Evolutionary conservation across 2,888 invertebrate species (phyloP).

Genomic region (Stenodema calcarata): DNA sequence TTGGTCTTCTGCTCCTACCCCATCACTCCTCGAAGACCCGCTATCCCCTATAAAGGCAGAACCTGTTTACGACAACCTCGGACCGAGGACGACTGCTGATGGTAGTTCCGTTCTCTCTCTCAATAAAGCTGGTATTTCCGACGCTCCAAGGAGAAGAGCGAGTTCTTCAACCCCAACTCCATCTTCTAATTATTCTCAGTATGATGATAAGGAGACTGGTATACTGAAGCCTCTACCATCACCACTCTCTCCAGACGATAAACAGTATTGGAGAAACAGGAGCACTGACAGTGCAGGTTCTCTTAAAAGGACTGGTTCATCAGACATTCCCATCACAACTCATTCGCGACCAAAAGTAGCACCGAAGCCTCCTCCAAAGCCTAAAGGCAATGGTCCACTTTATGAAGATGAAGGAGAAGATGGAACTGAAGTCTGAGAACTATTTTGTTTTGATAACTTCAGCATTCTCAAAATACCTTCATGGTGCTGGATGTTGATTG

Average conservation of each 20-base stretch:
- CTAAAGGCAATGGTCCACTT: slow-evolving; percentile 43
- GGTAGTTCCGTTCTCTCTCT: slow-evolving; percentile 82
- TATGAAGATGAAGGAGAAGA: slow-evolving; percentile 49
- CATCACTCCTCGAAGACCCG: slow-evolving; percentile 59
- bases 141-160: slow-evolving; percentile 48
- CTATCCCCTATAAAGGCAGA: slow-evolving; percentile 64
- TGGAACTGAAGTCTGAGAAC: slow-evolving; percentile 47
- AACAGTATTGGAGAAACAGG: slow-evolving; percentile 14
- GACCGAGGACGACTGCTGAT: slow-evolving; percentile 82
- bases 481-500: slow-evolving; percentile 5
- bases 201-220: slow-evolving; percentile 30
- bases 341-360: slow-evolving; percentile 69
- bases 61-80: slow-evolving; percentile 86
- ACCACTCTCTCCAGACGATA: slow-evolving; percentile 58
- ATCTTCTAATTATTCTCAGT: slow-evolving; percentile 47
- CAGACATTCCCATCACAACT: slow-evolving; percentile 50
- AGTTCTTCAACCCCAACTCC: slow-evolving; percentile 45
- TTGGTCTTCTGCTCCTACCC: slow-evolving; percentile 74
- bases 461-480: background rate
- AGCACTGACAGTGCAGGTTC: slow-evolving; percentile 24
- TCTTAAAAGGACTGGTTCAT: slow-evolving; percentile 61
- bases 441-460: slow-evolving; percentile 8
- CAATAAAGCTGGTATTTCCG: slow-evolving; percentile 68
- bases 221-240: slow-evolving; percentile 56
- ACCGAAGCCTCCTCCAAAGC: slow-evolving; percentile 72